Conservation (phyloP, 2,113 vertebrate genomes). For the Accipiter virgatus region DNA sequence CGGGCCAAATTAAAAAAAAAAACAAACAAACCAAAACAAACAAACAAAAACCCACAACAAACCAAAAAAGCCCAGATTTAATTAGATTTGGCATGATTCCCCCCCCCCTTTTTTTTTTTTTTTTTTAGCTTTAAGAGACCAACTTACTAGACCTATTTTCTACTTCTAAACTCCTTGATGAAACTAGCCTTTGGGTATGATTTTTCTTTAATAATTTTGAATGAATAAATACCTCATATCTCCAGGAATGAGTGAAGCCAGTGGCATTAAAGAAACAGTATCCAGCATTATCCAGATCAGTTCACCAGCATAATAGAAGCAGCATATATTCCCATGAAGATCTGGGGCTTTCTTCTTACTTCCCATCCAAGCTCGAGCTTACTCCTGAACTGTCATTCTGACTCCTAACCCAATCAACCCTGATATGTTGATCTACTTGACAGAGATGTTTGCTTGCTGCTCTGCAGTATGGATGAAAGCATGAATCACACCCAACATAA, state of each 20-base stretch:
- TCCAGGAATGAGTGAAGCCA: not conserved
- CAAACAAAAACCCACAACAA: not conserved
- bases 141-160: not conserved
- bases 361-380: not conserved
- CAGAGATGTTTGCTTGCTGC: not conserved
- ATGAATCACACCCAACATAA: not conserved
- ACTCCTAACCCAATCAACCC: not conserved
- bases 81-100: not conserved
- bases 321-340: not conserved
- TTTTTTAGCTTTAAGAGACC: not conserved
- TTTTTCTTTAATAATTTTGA: not conserved
- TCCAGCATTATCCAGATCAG: not conserved
- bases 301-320: not conserved
- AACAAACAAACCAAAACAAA: not conserved
- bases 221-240: not conserved
- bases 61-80: accelerated
- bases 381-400: not conserved
- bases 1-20: not conserved
- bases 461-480: not conserved
- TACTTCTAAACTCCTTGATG: not conserved
- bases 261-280: not conserved
- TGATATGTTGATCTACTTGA: not conserved
- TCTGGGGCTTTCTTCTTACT: not conserved
- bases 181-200: not conserved
- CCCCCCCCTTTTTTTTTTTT: not conserved